Evolutionary conservation across 2,113 vertebrate genomes (phyloP).

Genomic region (Ammospiza nelsoni): DNA sequence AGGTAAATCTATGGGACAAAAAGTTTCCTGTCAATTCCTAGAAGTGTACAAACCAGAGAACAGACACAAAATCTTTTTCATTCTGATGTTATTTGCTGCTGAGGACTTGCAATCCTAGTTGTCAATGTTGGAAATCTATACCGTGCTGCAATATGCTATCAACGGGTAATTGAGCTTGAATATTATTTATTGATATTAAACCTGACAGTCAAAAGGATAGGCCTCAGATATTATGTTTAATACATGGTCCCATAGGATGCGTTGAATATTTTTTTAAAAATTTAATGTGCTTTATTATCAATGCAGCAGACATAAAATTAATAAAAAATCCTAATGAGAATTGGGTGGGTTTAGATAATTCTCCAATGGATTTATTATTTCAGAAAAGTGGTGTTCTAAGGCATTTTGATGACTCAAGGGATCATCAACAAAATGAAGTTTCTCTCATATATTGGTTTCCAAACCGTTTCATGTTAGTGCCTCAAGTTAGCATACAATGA

Average conservation of each 20-base stretch:
- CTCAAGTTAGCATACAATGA: neutral
- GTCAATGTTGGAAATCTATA: neutral
- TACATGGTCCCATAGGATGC: neutral
- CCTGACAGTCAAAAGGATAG: neutral
- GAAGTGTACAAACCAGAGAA: neutral
- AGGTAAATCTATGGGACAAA: neutral
- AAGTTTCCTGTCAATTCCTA: neutral
- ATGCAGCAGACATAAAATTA: neutral
- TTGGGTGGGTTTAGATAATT: neutral
- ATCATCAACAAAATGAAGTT: neutral
- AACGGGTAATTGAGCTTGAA: neutral
- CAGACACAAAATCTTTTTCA: neutral
- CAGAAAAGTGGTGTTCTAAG: neutral
- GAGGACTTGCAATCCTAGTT: neutral
- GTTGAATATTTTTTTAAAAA: neutral
- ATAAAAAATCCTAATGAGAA: neutral
- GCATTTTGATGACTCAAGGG: neutral
- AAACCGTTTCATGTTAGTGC: neutral
- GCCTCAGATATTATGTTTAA: neutral
- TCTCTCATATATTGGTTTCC: neutral
- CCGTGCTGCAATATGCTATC: neutral
- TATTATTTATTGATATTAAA: slow-evolving; percentile 12
- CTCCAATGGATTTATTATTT: neutral
- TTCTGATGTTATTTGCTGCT: neutral
- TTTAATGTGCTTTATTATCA: neutral